Evolutionary conservation across 1,140 invertebrate genomes (phyloP), one percentile per base, ranked within the genome.

Genomic region (Drosophila guanche): DNA sequence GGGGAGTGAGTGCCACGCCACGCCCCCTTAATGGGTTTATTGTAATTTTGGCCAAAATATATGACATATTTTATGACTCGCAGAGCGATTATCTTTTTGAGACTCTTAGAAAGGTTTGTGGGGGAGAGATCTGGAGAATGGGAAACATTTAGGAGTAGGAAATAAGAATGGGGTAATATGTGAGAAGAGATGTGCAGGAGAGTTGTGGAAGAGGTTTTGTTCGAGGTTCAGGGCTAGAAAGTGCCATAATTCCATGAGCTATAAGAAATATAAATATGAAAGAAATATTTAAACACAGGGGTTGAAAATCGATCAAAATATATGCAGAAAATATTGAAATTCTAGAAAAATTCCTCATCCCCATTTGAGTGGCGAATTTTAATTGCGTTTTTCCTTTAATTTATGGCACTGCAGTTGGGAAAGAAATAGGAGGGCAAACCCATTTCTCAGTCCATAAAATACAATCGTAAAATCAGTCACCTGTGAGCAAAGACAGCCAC

Each of bases 41-140:
- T 79, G 55, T 72, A 70, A 85, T 89, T 83, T 56, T 55, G 63
- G 8, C 45, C 43, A 65, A 66, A 76, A 83, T 86, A 83, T 90
- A 76, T 77, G 80, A 75, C 86, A 86, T 86, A 90, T 90, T 90
- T 89, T 83, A 90, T 75, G 63, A 68, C 80, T 81, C 68, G 56
- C 52, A 67, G 67, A 25, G 59, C 58, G 40, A 66, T 85, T 80
- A 76, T 78, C 70, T 67, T 7, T 14, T 45, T 14, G 16, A 42
- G n/a, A n/a, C 12, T 29, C 10, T 37, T 1, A 12, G 16, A 37
- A 45, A 59, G 6, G 0, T 7, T 8, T 8, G 3, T 8, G 29
- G 29, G 7, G 3, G 8, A 8, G 8, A 37, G 10, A 3, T 12
- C 10, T 7, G 33, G 4, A 10, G 25, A 33, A 33, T 4, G 16